These are phyloP conservation scores for Pandemis heparana DNA, from an alignment of 2,888 invertebrate genomes.

Conservation along the genomic window DNA sequence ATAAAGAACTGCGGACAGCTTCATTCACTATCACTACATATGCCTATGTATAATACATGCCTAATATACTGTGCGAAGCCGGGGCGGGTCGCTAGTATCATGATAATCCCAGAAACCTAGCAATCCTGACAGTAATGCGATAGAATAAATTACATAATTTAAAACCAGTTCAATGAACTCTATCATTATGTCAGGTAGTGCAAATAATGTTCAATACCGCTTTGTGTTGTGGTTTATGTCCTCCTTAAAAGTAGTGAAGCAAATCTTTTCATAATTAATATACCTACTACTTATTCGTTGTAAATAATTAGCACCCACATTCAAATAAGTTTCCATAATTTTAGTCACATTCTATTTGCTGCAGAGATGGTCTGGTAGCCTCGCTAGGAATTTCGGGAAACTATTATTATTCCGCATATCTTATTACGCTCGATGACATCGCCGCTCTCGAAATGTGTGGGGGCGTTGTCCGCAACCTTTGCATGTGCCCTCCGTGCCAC, in stretches of 20 bases:
- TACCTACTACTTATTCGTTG: background rate
- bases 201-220: background rate
- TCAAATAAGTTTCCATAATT: constrained; percentile 5
- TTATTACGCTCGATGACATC: constrained; percentile 59
- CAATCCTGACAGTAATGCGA: constrained; percentile 13
- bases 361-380: constrained; percentile 43
- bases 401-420: constrained; percentile 64
- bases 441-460: constrained; percentile 61
- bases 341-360: constrained; percentile 29
- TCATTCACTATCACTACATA: too few species aligned
- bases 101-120: constrained; percentile 29
- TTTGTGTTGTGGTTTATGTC: background rate
- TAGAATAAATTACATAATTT: constrained; percentile 15
- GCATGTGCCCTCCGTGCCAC: constrained; percentile 55
- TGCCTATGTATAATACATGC: too few species aligned
- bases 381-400: constrained; percentile 48
- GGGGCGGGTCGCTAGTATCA: background rate
- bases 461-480: constrained; percentile 68
- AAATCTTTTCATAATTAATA: too few species aligned
- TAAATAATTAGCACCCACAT: background rate
- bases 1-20: constrained; percentile 2
- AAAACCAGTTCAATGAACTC: constrained; percentile 19
- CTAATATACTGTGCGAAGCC: too few species aligned
- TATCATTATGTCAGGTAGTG: background rate
- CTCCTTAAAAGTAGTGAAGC: background rate